Base-by-base conservation (phyloP, 2,797 vertebrate species). In the Pipistrellus kuhlii region DNA sequence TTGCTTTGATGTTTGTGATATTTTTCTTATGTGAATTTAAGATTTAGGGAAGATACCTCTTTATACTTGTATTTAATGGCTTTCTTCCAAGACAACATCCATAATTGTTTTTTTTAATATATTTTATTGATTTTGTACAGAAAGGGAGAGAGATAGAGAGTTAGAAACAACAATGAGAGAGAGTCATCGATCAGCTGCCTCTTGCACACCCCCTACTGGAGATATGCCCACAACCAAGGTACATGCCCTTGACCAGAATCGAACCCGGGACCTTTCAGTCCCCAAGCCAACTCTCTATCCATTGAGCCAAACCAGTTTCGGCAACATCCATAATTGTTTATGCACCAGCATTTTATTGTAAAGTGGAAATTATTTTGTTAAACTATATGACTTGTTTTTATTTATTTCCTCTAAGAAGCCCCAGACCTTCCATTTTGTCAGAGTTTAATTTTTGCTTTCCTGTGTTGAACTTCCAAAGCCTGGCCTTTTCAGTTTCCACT, bases 1-100 rank as follows among this genome's bases (percentile, higher is more conserved):
- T 78, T 94, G 17, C 23, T 86, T 91, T 88, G 81, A 83, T 46
- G 21, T 95, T 91, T 68, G 18, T 90, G 84, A 46, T 2, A 12
- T 30, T 35, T 30, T 69, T 48, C 41, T 76, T 95, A 25, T 57
- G 21, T 84, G 17, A 89, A 59, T 27, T 25, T 64, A 57, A 85
- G 10, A 55, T 75, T 85, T 87, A 62, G 32, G 66, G 23, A n/a
- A 66, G 72, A 18, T 18, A 32, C 48, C 15, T 25, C n/a, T 66
- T 76, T 72, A 72, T 0, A 12, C 7, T 57, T 91, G 10, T 20
- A 72, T 46, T 44, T 93, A 80, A 83, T 87, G 57, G 15, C 18
- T 44, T 73, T 76, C 30, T 93, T 86, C 87, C 14, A 72, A 59
- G 59, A 57, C 18, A 55, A 6, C 66, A n/a, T 88, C 18, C 82